phyloP scores from a whole-genome alignment of 1,140 invertebrate species.

The Lordiphosa mommai region DNA sequence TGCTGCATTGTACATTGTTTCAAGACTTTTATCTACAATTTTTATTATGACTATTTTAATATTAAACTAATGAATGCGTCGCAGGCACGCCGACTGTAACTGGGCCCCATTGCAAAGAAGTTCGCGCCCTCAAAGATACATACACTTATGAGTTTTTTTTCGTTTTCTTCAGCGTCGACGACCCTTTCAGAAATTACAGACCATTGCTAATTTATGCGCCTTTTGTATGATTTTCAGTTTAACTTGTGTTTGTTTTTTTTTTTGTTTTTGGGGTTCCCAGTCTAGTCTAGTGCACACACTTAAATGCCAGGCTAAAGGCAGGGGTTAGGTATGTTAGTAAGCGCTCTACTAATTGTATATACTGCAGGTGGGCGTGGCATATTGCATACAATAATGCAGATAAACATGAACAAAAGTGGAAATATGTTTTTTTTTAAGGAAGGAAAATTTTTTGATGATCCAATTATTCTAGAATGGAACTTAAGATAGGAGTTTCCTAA shows the following conservation, averaged over 20 bases:
- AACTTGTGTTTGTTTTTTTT: slow-evolving; percentile 25
- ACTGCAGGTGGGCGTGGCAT: slow-evolving; percentile 39
- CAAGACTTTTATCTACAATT: slow-evolving; percentile 62
- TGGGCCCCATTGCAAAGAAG: slow-evolving; percentile 13
- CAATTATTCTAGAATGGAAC: too few species aligned
- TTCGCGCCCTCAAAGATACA: slow-evolving; percentile 26
- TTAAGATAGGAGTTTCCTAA: too few species aligned
- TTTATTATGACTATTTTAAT: slow-evolving; percentile 74
- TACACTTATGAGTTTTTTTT: slow-evolving; percentile 13
- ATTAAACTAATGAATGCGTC: slow-evolving; percentile 75
- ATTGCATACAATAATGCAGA: slow-evolving; percentile 41
- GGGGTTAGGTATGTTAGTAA: too few species aligned
- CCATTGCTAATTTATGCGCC: slow-evolving; percentile 77
- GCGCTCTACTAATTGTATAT: slow-evolving; percentile 29
- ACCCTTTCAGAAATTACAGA: slow-evolving; percentile 72
- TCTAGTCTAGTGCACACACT: too few species aligned
- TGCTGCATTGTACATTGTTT: slow-evolving; percentile 50
- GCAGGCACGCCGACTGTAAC: slow-evolving; percentile 61
- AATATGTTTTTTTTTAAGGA: too few species aligned
- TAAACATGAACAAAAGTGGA: slow-evolving; percentile 34
- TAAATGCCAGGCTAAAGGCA: too few species aligned
- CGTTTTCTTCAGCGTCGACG: slow-evolving; percentile 29
- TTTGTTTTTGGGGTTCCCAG: slow-evolving; percentile 4
- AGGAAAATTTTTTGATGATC: too few species aligned
- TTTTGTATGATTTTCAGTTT: slow-evolving; percentile 69